These are phyloP conservation scores for Dicrurus megarhynchus DNA, from an alignment of 2,113 vertebrate species.

Conservation along the genomic window DNA sequence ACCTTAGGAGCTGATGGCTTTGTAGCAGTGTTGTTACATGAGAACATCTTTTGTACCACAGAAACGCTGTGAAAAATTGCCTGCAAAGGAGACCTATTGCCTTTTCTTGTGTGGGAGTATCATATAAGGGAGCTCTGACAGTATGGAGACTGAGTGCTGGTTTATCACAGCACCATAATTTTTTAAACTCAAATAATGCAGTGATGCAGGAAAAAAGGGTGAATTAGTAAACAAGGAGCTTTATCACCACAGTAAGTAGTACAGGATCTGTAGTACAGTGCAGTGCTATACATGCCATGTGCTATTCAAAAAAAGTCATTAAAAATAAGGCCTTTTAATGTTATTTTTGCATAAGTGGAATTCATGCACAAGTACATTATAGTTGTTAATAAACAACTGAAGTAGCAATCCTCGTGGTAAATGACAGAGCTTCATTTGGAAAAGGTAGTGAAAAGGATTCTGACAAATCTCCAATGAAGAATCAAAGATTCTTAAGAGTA, in stretches of 20 bases:
- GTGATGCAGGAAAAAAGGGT: not conserved
- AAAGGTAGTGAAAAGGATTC: not conserved
- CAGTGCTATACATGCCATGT: fast-evolving
- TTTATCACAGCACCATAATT: not conserved
- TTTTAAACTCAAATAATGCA: not conserved
- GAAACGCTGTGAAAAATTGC: not conserved
- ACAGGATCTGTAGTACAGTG: not conserved
- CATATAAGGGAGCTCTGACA: not conserved
- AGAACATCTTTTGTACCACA: not conserved
- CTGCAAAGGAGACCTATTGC: not conserved
- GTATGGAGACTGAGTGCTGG: not conserved
- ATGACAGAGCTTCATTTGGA: not conserved
- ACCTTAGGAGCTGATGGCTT: not conserved
- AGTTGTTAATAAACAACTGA: not conserved
- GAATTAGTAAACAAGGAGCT: not conserved
- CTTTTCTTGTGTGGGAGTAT: not conserved
- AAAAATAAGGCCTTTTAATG: not conserved
- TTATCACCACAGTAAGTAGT: not conserved
- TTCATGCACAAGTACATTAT: not conserved
- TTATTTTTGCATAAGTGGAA: not conserved
- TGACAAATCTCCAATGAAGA: not conserved
- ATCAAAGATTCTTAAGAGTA: not conserved
- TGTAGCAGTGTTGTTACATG: not conserved
- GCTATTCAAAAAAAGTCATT: not conserved
- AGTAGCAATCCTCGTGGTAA: not conserved